Evolutionary conservation across 2,888 invertebrate species (phyloP).

Genomic region (Melieria picta): DNA sequence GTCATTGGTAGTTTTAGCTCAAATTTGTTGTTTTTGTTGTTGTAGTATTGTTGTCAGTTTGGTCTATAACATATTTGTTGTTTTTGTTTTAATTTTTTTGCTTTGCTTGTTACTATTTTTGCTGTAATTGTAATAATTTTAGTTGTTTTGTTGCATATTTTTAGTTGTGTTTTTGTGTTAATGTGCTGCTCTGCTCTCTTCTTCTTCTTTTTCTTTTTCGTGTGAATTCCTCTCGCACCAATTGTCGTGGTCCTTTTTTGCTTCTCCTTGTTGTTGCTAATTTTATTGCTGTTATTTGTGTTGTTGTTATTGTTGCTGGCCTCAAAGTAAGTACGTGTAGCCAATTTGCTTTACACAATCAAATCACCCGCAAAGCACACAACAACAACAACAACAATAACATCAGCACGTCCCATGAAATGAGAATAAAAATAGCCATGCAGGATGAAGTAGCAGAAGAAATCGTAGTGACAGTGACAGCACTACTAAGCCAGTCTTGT

Average conservation of each 20-base stretch:
- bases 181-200: background rate
- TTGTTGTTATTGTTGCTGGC: constrained; percentile 49
- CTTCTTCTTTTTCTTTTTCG: background rate
- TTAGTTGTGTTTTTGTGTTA: background rate
- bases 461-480: no score
- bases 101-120: no score
- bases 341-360: constrained; percentile 28
- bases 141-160: background rate
- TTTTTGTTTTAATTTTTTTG: no score
- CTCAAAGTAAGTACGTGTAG: constrained; percentile 27
- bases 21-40: no score
- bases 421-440: background rate
- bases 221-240: background rate
- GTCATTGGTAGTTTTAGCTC: no score
- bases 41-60: no score
- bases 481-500: no score
- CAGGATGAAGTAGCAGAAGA: no score
- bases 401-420: background rate
- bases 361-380: constrained; percentile 29
- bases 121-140: no score
- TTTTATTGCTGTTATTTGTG: background rate
- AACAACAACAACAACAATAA: background rate
- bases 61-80: no score
- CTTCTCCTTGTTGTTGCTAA: background rate
- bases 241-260: background rate